Conservation (phyloP, 1,140 invertebrate genomes). For the Nylanderia fulva region DNA sequence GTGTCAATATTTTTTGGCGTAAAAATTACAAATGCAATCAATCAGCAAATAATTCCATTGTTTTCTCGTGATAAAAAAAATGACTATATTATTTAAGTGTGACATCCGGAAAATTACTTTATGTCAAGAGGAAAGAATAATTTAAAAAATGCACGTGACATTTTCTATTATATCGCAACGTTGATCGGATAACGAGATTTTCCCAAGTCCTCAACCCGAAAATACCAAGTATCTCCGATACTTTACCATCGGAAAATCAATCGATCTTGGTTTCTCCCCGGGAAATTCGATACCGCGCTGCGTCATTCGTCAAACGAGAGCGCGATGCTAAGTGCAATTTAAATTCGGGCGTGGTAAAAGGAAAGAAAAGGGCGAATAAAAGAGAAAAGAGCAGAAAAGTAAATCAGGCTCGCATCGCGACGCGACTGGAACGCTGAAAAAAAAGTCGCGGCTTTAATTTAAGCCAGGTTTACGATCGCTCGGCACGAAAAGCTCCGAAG, state of each 20-base stretch:
- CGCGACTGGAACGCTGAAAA: constrained; percentile 34
- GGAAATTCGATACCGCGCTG: constrained; percentile 46
- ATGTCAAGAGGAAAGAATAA: constrained; percentile 5
- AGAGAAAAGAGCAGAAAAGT: constrained; percentile 22
- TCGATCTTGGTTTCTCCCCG: constrained; percentile 41
- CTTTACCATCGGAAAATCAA: constrained; percentile 38
- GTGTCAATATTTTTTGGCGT: background rate
- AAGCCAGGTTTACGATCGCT: constrained; percentile 68
- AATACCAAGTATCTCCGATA: background rate
- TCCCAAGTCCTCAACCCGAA: background rate
- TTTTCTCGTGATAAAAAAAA: background rate
- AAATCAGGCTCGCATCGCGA: constrained; percentile 60
- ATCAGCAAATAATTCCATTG: background rate
- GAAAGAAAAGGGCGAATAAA: background rate
- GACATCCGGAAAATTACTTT: background rate
- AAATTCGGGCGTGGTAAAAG: constrained; percentile 42
- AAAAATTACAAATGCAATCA: background rate
- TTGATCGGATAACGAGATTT: constrained; percentile 10
- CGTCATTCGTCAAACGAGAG: constrained; percentile 50
- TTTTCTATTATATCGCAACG: constrained; percentile 5
- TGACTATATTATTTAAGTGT: background rate
- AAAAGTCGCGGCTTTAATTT: constrained; percentile 66
- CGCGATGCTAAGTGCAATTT: constrained; percentile 62
- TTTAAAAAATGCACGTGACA: background rate
- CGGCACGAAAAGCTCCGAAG: constrained; percentile 52